Evolutionary conservation across 2,888 invertebrate genomes (phyloP).

Genomic region (Capitulum mitella): DNA sequence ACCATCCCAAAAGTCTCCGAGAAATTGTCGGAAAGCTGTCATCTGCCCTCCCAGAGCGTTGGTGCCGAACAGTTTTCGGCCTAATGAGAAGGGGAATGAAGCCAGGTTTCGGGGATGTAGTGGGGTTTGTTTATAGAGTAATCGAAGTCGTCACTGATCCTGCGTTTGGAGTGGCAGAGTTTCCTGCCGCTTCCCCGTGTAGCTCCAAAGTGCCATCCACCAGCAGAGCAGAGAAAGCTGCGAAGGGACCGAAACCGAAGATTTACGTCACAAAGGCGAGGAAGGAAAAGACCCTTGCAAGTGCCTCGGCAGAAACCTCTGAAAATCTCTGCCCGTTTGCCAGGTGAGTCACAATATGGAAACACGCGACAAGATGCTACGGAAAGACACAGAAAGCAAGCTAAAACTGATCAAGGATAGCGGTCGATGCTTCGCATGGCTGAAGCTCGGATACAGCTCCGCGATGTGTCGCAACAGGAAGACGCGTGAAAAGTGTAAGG

Average conservation of each 20-base stretch:
- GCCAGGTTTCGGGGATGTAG: no score
- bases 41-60: no score
- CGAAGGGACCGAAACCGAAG: not conserved
- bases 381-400: not conserved
- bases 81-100: no score
- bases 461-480: not conserved
- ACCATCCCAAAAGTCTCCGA: no score
- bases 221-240: not conserved
- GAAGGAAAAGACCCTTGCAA: not conserved
- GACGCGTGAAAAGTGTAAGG: not conserved
- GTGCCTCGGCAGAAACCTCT: not conserved
- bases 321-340: not conserved
- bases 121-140: no score
- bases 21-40: no score
- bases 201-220: not conserved
- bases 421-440: not conserved
- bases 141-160: not conserved
- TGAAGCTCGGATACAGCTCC: not conserved
- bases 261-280: not conserved
- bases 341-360: not conserved
- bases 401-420: not conserved
- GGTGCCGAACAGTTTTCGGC: no score
- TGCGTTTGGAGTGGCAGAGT: not conserved
- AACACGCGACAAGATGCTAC: not conserved
- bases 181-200: not conserved